Percentiles rank a stretch among this genome's conserved stretches.
Evolutionary conservation across 2,888 invertebrate species (phyloP).

Genomic region (Phanerotoma sp.): DNA sequence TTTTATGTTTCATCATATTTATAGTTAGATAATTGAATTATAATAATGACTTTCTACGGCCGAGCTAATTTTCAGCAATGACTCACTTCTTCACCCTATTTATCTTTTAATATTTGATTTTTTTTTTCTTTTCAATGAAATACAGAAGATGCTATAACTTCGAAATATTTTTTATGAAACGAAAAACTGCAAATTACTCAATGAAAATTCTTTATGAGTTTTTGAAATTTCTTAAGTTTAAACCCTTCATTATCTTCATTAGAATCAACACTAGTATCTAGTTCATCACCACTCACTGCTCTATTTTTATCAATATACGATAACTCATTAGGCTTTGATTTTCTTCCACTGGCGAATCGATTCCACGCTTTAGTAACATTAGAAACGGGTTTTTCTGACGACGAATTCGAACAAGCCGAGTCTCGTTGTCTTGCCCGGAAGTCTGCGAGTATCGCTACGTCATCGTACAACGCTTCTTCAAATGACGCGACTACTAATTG

Average conservation of each 20-base stretch:
- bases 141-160: too few relatives aligned
- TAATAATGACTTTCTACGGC: too few relatives aligned
- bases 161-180: too few relatives aligned
- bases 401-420: conserved; percentile 15
- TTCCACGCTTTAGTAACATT: conserved; percentile 43
- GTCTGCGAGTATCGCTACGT: conserved; percentile 44
- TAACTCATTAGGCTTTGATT: conserved; percentile 11
- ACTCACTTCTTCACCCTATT: too few relatives aligned
- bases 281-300: conserved; percentile 27
- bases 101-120: too few relatives aligned
- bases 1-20: too few relatives aligned
- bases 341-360: conserved; percentile 40
- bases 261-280: conserved; percentile 21
- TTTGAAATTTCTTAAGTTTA: conserved; percentile 45
- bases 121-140: not conserved
- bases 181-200: too few relatives aligned
- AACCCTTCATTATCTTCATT: conserved; percentile 29
- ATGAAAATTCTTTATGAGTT: conserved; percentile 47
- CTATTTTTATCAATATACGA: conserved; percentile 14
- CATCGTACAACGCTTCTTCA: conserved; percentile 51
- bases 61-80: too few relatives aligned
- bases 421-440: conserved; percentile 43
- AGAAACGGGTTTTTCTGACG: conserved; percentile 13
- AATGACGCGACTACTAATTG: conserved; percentile 9
- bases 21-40: too few relatives aligned